phyloP scores from a whole-genome alignment of 2,113 vertebrate genomes.

The Nipponia nippon region DNA sequence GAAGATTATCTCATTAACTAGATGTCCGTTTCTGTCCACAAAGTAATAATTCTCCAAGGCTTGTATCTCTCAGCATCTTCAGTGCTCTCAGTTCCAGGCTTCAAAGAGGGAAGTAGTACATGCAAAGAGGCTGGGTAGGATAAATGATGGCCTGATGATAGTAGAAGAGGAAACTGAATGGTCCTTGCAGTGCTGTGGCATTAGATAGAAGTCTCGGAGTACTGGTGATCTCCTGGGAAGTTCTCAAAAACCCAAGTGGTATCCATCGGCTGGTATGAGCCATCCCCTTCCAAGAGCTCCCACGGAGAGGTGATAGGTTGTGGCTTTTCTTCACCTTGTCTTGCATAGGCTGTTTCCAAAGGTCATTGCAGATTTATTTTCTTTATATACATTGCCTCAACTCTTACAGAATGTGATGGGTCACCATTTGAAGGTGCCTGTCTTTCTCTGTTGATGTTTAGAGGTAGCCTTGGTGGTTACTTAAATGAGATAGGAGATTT shows the following conservation, averaged over 20 bases:
- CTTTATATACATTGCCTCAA: not conserved
- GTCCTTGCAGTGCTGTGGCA: not conserved
- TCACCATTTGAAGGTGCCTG: not conserved
- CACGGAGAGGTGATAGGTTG: not conserved
- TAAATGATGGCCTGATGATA: not conserved
- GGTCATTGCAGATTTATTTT: not conserved
- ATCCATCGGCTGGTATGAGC: not conserved
- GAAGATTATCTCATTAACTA: not conserved
- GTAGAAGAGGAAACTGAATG: not conserved
- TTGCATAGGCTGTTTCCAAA: not conserved
- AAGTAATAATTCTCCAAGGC: not conserved
- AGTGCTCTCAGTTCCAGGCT: not conserved
- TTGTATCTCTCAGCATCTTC: not conserved
- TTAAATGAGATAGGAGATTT: not conserved
- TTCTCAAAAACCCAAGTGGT: not conserved
- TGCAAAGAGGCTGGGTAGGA: not conserved
- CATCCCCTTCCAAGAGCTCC: not conserved
- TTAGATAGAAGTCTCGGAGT: not conserved
- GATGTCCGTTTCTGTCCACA: not conserved
- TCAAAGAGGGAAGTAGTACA: not conserved
- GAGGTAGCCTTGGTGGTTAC: not conserved
- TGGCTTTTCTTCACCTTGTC: not conserved
- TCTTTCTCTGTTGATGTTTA: not conserved
- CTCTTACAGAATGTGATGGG: not conserved
- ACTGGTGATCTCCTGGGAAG: not conserved